Conservation (phyloP, 2,888 invertebrate genomes). For the Heteromyza rotundicornis region DNA sequence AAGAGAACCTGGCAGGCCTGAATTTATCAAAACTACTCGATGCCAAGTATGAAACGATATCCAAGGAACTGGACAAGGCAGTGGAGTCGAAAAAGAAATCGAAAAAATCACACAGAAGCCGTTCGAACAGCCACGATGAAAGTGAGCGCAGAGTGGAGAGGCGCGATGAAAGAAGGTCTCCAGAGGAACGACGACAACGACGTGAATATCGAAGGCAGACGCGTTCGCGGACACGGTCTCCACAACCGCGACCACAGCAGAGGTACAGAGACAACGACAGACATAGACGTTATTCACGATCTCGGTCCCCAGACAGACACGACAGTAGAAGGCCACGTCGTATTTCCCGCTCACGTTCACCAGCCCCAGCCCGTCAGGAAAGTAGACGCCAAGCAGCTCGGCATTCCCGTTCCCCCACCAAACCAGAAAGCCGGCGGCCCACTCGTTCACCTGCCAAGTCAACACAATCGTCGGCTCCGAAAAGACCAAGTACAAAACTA, state of each 20-base stretch:
- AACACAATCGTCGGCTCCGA: constrained; percentile 22
- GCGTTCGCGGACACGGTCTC: background rate
- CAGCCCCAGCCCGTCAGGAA: constrained; percentile 7
- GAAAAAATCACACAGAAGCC: constrained; percentile 27
- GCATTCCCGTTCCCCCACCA: background rate
- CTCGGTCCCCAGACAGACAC: constrained; percentile 1
- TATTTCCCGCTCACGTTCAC: background rate
- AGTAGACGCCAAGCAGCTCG: background rate
- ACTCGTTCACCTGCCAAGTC: background rate
- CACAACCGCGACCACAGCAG: background rate
- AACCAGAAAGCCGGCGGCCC: background rate
- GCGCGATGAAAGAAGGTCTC: too few relatives aligned
- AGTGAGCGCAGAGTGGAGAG: constrained; percentile 5
- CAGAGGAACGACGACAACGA: background rate
- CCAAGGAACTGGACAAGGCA: constrained; percentile 60
- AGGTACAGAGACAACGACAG: too few relatives aligned
- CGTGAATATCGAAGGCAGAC: background rate
- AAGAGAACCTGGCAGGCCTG: constrained; percentile 45
- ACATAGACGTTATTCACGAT: constrained; percentile 10
- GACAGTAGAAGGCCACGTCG: too few relatives aligned
- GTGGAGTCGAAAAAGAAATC: constrained; percentile 42
- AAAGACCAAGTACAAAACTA: constrained; percentile 48
- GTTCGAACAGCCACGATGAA: constrained; percentile 16
- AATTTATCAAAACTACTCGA: constrained; percentile 57
- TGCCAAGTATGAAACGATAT: constrained; percentile 59